phyloP scores from a whole-genome alignment of 1,140 invertebrate genomes.

The Diabrotica virgifera region DNA sequence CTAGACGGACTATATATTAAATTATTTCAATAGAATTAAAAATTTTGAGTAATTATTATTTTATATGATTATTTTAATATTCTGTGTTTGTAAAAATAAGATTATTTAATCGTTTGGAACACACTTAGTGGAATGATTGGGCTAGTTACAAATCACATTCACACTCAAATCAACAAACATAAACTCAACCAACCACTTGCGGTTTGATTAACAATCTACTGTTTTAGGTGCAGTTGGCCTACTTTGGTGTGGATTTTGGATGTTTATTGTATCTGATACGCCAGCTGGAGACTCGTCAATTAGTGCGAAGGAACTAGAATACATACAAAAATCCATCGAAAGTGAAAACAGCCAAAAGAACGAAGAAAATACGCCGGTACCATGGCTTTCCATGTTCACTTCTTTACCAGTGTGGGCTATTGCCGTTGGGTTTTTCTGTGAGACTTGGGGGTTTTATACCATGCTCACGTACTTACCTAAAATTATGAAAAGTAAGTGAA shows the following conservation, averaged over 20 bases:
- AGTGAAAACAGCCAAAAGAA: slow-evolving; percentile 38
- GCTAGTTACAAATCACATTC: no score
- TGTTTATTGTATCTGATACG: slow-evolving; percentile 67
- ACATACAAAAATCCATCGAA: slow-evolving; percentile 60
- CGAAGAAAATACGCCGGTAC: slow-evolving; percentile 58
- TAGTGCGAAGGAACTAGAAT: slow-evolving; percentile 69
- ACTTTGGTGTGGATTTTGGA: slow-evolving; percentile 71
- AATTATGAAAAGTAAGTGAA: slow-evolving; percentile 72
- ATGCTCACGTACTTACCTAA: slow-evolving; percentile 85
- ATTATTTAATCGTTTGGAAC: no score
- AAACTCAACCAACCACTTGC: no score
- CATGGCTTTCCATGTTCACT: slow-evolving; percentile 77
- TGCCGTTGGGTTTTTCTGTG: slow-evolving; percentile 73
- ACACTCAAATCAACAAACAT: no score
- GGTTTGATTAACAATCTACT: background rate
- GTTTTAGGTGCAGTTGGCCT: slow-evolving; percentile 61
- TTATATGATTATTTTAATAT: no score
- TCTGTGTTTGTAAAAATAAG: no score
- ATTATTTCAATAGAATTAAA: no score
- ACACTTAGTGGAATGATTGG: no score
- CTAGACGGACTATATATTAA: no score
- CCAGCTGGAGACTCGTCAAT: slow-evolving; percentile 77
- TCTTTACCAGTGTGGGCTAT: slow-evolving; percentile 87
- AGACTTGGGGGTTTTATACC: slow-evolving; percentile 91
- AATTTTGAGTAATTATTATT: no score